Base-by-base conservation (phyloP, 2,888 invertebrate species). In the Agelastica alni region DNA sequence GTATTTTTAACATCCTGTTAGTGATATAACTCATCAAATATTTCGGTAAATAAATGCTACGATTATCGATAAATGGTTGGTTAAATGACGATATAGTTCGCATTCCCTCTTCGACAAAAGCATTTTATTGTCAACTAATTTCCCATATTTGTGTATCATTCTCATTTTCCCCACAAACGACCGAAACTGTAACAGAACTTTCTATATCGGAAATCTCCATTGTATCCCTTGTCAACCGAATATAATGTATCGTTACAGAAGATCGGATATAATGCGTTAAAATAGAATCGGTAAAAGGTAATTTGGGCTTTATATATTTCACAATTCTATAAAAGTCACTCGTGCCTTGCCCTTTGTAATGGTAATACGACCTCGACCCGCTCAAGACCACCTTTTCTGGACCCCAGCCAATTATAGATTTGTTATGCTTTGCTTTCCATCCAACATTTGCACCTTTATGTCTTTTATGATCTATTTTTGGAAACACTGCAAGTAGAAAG, bases 271-370 rank as follows among this genome's bases (percentile, higher is more conserved):
- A 54, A 47, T 51, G 47, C 42, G 43, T 43, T 42, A 46, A 44
- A 51, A 42, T 44, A 56, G 41, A 51, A 51, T 51, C 47, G 53
- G 49, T 32, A 51, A 30, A 51, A 55, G 51, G 59, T 53, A 59
- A 56, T 59, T 56, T 56, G 47, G 46, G 51, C 59, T 55, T 49
- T 55, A 47, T 55, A 41, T 41, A 42, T 49, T 31, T 34, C 31
- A 51, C 42, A 45, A 53, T 54, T 45, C 57, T 43, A 53, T 49
- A 52, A 47, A 43, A 56, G 56, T 51, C 55, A 53, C 58, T 56
- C 58, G 58, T 58, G 58, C 58, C 58, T 49, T 42, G 52, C 49
- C 55, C 52, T 36, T 48, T 54, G 39, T 55, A 22, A 55, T 55
- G 52, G 41, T 48, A 58, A 55, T 46, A 1, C 26, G 42, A 20